Evolutionary conservation across 2,797 vertebrate genomes (phyloP).

Genomic region (Xerus rutilus): DNA sequence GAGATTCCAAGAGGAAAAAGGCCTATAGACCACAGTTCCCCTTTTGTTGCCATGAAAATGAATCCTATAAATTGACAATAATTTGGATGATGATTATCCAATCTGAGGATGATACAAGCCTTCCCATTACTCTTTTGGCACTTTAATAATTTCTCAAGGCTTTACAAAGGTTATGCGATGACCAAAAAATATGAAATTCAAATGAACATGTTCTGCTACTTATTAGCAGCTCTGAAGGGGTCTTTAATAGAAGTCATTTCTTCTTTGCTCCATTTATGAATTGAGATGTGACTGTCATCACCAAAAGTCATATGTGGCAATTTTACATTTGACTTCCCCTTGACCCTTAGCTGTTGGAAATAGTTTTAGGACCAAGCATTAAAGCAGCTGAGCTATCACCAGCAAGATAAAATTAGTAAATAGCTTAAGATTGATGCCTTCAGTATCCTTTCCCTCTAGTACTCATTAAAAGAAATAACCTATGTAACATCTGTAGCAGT

Average conservation of each 20-base stretch:
- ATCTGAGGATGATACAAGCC: constrained; percentile 29
- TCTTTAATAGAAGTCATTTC: constrained; percentile 70
- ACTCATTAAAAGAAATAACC: constrained; percentile 53
- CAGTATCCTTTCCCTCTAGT: constrained; percentile 26
- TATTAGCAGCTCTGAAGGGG: constrained; percentile 62
- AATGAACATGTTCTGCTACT: constrained; percentile 61
- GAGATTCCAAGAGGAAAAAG: constrained; percentile 10
- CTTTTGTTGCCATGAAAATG: constrained; percentile 62
- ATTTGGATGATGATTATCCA: constrained; percentile 57
- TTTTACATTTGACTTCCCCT: constrained; percentile 71
- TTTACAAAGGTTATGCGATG: constrained; percentile 42
- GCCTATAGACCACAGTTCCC: background rate
- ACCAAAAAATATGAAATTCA: constrained; percentile 57
- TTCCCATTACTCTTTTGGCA: constrained; percentile 38
- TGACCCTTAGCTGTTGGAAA: constrained; percentile 55
- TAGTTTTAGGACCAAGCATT: constrained; percentile 58
- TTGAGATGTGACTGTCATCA: constrained; percentile 54
- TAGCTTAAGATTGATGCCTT: constrained; percentile 41
- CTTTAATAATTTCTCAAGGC: constrained; percentile 65
- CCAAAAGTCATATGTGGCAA: constrained; percentile 62
- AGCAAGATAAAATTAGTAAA: constrained; percentile 66
- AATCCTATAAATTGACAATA: constrained; percentile 60
- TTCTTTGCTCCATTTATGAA: constrained; percentile 66
- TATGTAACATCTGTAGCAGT: constrained; percentile 55
- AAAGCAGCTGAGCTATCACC: constrained; percentile 63